Conservation (phyloP, 2,113 vertebrate genomes). For the Corvus moneduloides region DNA sequence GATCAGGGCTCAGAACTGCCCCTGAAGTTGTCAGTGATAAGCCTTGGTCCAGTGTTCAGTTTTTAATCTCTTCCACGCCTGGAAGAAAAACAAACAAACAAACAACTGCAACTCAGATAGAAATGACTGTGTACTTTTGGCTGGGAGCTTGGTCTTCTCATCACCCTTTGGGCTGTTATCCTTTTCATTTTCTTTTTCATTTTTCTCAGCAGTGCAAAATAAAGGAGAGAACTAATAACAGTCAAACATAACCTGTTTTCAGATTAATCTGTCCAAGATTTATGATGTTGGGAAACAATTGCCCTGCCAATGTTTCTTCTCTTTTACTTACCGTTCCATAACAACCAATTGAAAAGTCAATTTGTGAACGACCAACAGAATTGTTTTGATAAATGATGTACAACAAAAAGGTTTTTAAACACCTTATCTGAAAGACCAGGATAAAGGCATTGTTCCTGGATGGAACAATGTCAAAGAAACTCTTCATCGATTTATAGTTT, state of each 20-base stretch:
- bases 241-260: not conserved
- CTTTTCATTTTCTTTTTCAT: not conserved
- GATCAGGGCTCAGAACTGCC: not conserved
- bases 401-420: not conserved
- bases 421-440: not conserved
- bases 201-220: not conserved
- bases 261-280: not conserved
- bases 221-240: not conserved
- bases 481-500: not conserved
- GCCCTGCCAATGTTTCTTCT: conserved; percentile 14
- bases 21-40: not conserved
- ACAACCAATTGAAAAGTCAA: not conserved
- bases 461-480: not conserved
- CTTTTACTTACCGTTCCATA: not conserved
- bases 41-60: not conserved
- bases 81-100: not conserved
- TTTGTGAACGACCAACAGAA: not conserved
- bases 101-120: not conserved
- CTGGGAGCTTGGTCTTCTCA: not conserved
- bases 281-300: not conserved
- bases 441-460: not conserved
- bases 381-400: not conserved
- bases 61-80: not conserved
- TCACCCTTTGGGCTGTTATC: not conserved
- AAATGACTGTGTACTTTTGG: not conserved